Percentiles rank a stretch among this genome's conserved stretches.
phyloP scores from a whole-genome alignment of 2,113 vertebrate species.

The Penelope pileata region DNA sequence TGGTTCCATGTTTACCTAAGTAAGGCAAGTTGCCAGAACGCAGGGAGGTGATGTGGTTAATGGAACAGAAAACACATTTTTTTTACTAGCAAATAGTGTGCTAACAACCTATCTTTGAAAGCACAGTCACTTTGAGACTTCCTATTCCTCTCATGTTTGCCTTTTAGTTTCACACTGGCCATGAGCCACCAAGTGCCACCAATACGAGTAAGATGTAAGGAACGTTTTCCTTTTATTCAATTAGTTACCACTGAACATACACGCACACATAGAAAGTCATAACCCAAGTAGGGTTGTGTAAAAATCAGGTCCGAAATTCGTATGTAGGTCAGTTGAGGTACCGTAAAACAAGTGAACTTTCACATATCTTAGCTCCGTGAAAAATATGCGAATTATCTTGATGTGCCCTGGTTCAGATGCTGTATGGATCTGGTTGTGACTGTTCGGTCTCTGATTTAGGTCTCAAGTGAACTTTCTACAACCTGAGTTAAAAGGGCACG shows the following conservation, averaged over 20 bases:
- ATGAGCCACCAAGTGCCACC: background rate
- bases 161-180: background rate
- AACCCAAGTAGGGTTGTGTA: background rate
- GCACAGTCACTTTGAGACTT: background rate
- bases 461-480: background rate
- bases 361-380: background rate
- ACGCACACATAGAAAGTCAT: background rate
- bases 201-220: background rate
- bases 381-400: background rate
- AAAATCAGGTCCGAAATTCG: background rate
- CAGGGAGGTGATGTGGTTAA: background rate
- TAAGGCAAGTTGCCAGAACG: background rate
- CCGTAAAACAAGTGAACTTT: background rate
- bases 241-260: background rate
- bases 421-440: background rate
- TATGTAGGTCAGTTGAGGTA: background rate
- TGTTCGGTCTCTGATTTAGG: background rate
- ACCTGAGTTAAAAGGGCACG: background rate
- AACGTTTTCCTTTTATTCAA: background rate
- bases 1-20: background rate
- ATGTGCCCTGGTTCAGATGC: background rate
- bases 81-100: background rate
- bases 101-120: background rate
- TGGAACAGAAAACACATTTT: background rate
- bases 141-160: background rate